Base-by-base conservation (phyloP, 30 jellyfish, hydroid and myxozoan species). In the Turritopsis rubra region DNA sequence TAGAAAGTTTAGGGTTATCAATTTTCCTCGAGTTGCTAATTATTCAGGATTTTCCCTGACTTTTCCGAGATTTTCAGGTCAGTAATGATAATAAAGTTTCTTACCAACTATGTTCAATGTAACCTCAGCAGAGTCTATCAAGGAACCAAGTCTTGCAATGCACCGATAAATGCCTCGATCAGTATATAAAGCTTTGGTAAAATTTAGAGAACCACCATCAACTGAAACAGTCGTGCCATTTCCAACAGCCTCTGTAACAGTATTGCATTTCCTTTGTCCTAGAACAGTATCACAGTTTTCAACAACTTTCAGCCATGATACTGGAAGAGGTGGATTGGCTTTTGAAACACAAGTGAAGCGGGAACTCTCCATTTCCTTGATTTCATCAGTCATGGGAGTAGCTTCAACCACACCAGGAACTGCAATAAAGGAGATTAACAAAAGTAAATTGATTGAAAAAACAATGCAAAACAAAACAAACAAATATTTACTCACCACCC, bases 321-420 rank as follows among this genome's bases (percentile, higher is more conserved):
- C 53, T 52, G 79, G 27, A 23, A 52, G 81, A n/a, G 87, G 87
- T 16, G 81, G 81, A 25, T 17, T 81, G 21, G 82, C 83, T 26
- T 80, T 53, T 17, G 81, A 80, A 18, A 28, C 60, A 80, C 87
- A 80, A 31, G 79, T 60, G 65, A 80, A 77, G 23, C 21, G 52
- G 71, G 85, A 0, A 25, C 52, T 29, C 53, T 77, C 85, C 5
- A 22, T 60, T 24, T 77, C 85, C 25, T 28, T 28, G 28, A 77
- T 77, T 29, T 18, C 52, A 21, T 26, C 24, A 18, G 85, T 52
- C 71, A 9, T 16, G 26, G 97, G 97, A 0, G 87, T 21, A 25
- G 87, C 93, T 28, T 66, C 91, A 30, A 65, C 72, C n/a, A 68
- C 65, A 8, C 91, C 89, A 0, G 85, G 87, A 21, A 81, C 97